Percentiles rank a stretch among this genome's conserved stretches.
Evolutionary conservation across 53 echinoderm and acorn worm genomes (phyloP).

Genomic region (Crossaster papposus): DNA sequence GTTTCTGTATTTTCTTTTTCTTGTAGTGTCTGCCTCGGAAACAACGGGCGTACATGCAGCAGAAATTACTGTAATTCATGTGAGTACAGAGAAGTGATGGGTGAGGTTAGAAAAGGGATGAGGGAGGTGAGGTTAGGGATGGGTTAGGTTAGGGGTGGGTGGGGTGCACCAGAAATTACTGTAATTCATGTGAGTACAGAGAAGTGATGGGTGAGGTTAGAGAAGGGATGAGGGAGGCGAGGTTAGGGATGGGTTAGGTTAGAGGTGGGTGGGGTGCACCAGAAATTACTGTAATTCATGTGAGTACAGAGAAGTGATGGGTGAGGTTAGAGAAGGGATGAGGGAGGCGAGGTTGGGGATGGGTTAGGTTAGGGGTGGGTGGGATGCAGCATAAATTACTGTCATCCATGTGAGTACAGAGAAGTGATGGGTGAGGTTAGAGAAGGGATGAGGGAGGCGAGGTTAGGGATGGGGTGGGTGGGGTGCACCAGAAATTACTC

Average conservation of each 20-base stretch:
- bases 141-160: too few species aligned
- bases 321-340: not conserved
- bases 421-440: not conserved
- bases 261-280: too few species aligned
- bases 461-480: too few species aligned
- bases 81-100: not conserved
- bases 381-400: conserved; percentile 42
- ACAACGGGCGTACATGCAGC: conserved; percentile 37
- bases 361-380: too few species aligned
- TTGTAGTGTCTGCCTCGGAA: conserved; percentile 35
- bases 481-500: conserved; percentile 48
- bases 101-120: not conserved
- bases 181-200: conserved; percentile 27
- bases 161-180: conserved; percentile 45
- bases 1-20: not conserved
- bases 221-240: too few species aligned
- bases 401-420: conserved; percentile 25
- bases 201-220: not conserved
- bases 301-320: not conserved
- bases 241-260: too few species aligned
- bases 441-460: too few species aligned
- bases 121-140: too few species aligned
- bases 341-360: too few species aligned
- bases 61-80: conserved; percentile 17
- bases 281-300: conserved; percentile 17